Conservation (phyloP, 2,888 invertebrate species). For the Coenonympha arcania region DNA sequence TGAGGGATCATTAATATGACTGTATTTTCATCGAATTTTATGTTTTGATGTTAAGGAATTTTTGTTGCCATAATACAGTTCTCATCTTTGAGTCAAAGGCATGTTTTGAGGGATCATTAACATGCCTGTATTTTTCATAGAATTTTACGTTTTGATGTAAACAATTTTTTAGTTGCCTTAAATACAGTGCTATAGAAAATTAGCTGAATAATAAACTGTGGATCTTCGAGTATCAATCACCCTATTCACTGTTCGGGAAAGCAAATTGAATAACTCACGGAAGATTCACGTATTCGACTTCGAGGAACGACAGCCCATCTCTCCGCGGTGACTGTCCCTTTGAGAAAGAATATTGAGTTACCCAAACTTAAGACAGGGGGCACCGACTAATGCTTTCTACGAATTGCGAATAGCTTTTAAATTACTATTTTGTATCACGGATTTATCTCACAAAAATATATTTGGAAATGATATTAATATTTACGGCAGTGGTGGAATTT, state of each 20-base stretch:
- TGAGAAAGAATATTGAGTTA: slow-evolving; percentile 35
- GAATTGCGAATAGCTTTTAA: neutral
- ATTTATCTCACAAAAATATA: neutral
- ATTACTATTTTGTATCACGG: neutral
- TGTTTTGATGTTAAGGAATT: no score
- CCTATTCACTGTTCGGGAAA: slow-evolving; percentile 36
- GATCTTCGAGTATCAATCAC: slow-evolving; percentile 23
- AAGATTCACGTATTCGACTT: slow-evolving; percentile 56
- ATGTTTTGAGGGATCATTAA: neutral
- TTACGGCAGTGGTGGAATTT: no score
- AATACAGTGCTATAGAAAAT: neutral
- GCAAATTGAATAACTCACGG: slow-evolving; percentile 70
- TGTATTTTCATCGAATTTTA: no score
- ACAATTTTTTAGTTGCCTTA: no score
- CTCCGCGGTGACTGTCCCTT: slow-evolving; percentile 61
- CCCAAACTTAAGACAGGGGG: slow-evolving; percentile 16
- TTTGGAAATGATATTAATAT: no score
- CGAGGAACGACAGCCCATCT: slow-evolving; percentile 63
- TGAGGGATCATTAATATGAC: neutral
- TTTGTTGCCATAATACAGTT: neutral
- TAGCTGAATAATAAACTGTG: slow-evolving; percentile 6
- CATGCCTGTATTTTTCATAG: no score
- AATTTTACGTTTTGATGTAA: no score
- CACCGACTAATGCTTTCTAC: slow-evolving; percentile 15
- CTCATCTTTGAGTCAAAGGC: neutral